Conservation (phyloP, 1,140 invertebrate genomes). For the Papilio xuthus region DNA sequence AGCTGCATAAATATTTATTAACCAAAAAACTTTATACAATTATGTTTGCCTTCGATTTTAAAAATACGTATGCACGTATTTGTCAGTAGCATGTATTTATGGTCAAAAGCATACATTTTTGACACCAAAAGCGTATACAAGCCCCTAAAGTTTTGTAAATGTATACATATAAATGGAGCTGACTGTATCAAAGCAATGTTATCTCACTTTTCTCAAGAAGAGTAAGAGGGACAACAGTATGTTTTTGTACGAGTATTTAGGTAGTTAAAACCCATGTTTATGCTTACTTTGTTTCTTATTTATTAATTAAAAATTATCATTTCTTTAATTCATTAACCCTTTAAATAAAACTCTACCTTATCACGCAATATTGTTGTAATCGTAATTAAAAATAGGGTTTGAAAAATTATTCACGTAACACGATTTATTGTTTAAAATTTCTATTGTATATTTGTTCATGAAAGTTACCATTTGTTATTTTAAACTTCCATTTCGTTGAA, state of each 20-base stretch:
- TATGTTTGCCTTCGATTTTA: no score
- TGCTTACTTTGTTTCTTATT: not conserved
- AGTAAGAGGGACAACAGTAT: no score
- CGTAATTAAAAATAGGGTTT: slow-evolving; percentile 5
- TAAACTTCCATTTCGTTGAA: not conserved
- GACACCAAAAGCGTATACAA: no score
- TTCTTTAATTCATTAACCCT: not conserved
- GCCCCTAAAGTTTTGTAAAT: no score
- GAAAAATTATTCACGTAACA: slow-evolving; percentile 10
- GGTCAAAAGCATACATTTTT: no score
- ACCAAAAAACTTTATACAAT: no score
- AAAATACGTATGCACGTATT: no score
- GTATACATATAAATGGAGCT: no score
- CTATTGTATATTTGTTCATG: not conserved
- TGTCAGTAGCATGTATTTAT: no score
- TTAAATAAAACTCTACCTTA: not conserved
- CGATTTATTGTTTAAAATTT: slow-evolving; percentile 2
- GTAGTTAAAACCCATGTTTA: not conserved
- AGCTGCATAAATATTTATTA: no score
- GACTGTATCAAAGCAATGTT: no score
- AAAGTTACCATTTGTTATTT: not conserved
- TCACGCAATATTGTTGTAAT: slow-evolving; percentile 2
- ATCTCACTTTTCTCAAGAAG: no score
- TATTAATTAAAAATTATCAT: not conserved
- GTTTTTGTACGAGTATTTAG: not conserved